Evolutionary conservation across 2,888 invertebrate species (phyloP).

Genomic region (Agrochola lychnidis): DNA sequence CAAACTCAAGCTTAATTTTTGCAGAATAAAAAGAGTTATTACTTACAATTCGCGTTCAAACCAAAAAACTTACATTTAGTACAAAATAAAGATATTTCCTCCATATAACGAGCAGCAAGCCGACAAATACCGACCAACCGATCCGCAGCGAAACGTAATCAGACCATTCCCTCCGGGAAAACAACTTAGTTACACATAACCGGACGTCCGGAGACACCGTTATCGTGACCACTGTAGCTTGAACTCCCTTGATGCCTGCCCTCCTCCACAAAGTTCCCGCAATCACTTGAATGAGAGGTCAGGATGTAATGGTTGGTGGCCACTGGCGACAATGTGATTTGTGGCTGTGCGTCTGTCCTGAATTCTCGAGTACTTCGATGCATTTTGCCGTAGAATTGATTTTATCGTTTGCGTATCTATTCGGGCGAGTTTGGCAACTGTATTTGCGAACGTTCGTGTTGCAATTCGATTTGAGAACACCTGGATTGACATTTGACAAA

Average conservation of each 20-base stretch:
- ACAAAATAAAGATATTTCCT: conserved; percentile 15
- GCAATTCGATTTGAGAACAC: conserved; percentile 35
- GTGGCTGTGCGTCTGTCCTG: conserved; percentile 51
- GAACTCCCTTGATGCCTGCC: conserved; percentile 46
- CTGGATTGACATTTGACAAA: neutral
- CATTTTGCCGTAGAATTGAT: conserved; percentile 61
- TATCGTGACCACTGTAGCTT: conserved; percentile 51
- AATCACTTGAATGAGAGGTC: conserved; percentile 44
- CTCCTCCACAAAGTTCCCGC: conserved; percentile 4
- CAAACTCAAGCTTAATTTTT: no score
- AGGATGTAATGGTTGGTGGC: conserved; percentile 45
- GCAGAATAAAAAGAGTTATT: neutral
- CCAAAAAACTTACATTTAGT: neutral
- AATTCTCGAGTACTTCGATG: conserved; percentile 51
- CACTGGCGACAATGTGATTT: conserved; percentile 67
- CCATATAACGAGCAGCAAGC: conserved; percentile 14
- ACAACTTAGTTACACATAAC: conserved; percentile 72
- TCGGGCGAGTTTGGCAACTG: conserved; percentile 26
- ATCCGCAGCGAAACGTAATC: conserved; percentile 65
- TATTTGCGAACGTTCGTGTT: conserved; percentile 12
- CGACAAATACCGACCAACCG: conserved; percentile 51
- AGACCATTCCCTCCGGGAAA: conserved; percentile 67
- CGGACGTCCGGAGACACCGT: conserved; percentile 65
- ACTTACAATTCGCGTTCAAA: neutral
- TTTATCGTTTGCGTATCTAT: conserved; percentile 49